Evolutionary conservation across 2,113 vertebrate species (phyloP).

Genomic region (Lepus timidus): DNA sequence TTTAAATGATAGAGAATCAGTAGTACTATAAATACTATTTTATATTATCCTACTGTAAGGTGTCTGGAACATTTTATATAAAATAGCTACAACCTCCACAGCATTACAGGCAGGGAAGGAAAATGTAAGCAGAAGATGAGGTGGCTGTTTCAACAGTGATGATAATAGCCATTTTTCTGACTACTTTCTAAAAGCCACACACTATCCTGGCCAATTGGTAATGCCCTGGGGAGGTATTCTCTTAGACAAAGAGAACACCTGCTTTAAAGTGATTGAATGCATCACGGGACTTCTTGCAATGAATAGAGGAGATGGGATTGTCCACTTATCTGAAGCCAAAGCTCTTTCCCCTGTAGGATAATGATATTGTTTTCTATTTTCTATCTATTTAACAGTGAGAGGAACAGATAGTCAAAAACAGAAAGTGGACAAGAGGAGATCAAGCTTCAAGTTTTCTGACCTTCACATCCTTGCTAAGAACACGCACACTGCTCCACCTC

Average conservation of each 20-base stretch:
- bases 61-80: neutral
- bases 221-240: too few relatives aligned
- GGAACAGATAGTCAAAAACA: neutral
- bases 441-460: neutral
- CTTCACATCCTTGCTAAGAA: neutral
- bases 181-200: neutral
- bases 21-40: neutral
- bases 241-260: neutral
- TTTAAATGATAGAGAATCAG: neutral
- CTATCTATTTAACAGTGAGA: neutral
- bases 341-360: neutral
- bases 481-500: neutral
- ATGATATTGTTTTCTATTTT: neutral
- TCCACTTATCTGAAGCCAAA: neutral
- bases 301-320: neutral
- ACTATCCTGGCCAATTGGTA: neutral
- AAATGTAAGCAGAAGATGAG: neutral
- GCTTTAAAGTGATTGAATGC: neutral
- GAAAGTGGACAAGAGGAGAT: neutral
- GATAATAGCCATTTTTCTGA: neutral
- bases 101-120: neutral
- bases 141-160: neutral
- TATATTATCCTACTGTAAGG: neutral
- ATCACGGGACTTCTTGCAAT: neutral
- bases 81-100: neutral